phyloP scores from a whole-genome alignment of 2,113 vertebrate species.

The Podarcis cretensis region DNA sequence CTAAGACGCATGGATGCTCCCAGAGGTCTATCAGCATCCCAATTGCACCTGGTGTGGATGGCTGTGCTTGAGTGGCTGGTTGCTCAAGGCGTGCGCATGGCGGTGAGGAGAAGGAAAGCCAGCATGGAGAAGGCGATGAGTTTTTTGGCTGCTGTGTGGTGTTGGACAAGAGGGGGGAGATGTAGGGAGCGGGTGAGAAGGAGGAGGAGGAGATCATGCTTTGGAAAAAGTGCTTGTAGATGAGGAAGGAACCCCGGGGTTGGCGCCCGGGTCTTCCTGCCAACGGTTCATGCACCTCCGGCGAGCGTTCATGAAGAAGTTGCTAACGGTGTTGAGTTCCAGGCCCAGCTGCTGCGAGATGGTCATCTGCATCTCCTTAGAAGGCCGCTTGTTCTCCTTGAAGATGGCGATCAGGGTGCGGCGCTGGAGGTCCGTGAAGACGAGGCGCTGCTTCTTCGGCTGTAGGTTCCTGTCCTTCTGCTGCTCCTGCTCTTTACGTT shows the following conservation, averaged over 20 bases:
- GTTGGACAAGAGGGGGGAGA: neutral
- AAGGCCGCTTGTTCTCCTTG: conserved; percentile 98
- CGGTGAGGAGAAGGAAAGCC: conserved; percentile 15
- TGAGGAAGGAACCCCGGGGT: conserved; percentile 86
- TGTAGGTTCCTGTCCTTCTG: conserved; percentile 93
- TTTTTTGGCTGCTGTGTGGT: neutral
- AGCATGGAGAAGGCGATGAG: neutral
- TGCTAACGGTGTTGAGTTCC: conserved; percentile 98
- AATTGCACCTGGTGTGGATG: neutral
- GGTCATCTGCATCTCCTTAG: conserved; percentile 98
- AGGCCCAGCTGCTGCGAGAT: conserved; percentile 98
- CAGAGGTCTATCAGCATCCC: neutral
- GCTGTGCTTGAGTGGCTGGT: neutral
- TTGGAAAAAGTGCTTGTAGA: conserved; percentile 95
- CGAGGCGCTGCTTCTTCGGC: conserved; percentile 96
- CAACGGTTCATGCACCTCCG: conserved; percentile 96
- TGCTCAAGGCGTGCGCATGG: conserved; percentile 23
- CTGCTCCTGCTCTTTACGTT: conserved; percentile 98
- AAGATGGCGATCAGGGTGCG: conserved; percentile 98
- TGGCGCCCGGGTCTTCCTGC: conserved; percentile 89
- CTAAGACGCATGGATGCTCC: neutral
- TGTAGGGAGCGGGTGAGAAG: conserved; percentile 13
- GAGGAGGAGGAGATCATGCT: conserved; percentile 81
- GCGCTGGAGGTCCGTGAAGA: conserved; percentile 98
- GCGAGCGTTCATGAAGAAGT: conserved; percentile 99